A percentile compares a stretch with the other conserved stretches of the same genome.
Evolutionary conservation across 2,888 invertebrate genomes (phyloP).

Genomic region (Microchrysa polita): DNA sequence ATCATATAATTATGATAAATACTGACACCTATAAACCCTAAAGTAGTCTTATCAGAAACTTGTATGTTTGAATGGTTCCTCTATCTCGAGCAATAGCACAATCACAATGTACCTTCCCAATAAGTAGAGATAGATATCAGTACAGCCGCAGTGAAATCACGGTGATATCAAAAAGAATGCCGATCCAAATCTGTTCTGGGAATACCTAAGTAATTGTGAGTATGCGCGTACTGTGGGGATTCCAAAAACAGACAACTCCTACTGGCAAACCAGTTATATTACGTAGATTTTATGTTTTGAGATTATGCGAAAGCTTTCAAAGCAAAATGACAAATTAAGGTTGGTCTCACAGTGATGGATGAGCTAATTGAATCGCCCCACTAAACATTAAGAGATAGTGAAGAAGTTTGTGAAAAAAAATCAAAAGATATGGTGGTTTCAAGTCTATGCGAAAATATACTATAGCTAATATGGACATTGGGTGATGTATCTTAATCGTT

Average conservation of each 20-base stretch:
- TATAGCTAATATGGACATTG: slow-evolving; percentile 1
- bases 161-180: too few species aligned
- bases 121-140: too few species aligned
- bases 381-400: too few species aligned
- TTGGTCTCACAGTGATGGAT: slow-evolving; percentile 15
- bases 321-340: slow-evolving; percentile 34
- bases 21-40: slow-evolving; percentile 11
- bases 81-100: too few species aligned
- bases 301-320: slow-evolving; percentile 14
- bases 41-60: neutral
- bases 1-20: slow-evolving; percentile 20
- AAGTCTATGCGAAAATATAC: neutral
- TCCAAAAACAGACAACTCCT: neutral
- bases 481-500: too few species aligned
- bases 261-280: slow-evolving; percentile 21
- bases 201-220: too few species aligned
- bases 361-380: slow-evolving; percentile 13
- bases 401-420: slow-evolving; percentile 9
- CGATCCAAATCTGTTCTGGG: too few species aligned
- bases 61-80: too few species aligned
- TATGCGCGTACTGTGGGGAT: slow-evolving; percentile 12
- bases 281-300: neutral
- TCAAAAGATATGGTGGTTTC: neutral
- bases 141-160: too few species aligned
- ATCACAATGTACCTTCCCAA: too few species aligned